A percentile compares a stretch with the other conserved stretches of the same genome.
phyloP scores from a whole-genome alignment of 2,113 vertebrate genomes.

The Saccopteryx bilineata region DNA sequence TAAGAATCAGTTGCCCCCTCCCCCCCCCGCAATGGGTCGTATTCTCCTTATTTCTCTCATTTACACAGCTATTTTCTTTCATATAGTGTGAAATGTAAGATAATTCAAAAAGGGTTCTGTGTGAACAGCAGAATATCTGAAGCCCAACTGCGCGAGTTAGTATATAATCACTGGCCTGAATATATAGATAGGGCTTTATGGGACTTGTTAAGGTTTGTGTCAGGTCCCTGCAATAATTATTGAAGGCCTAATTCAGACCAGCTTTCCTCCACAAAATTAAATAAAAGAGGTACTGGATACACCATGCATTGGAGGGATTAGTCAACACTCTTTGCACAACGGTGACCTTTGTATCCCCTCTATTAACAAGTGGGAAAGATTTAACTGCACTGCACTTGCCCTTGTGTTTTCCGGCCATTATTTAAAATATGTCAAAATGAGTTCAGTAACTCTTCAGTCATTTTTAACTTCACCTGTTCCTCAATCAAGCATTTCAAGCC shows the following conservation, averaged over 20 bases:
- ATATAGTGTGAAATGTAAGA: constrained; percentile 48
- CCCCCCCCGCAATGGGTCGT: background rate
- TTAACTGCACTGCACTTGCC: background rate
- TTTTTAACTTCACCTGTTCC: constrained; percentile 70
- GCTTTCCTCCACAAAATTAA: constrained; percentile 77
- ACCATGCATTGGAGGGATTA: constrained; percentile 57
- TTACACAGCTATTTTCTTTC: constrained; percentile 57
- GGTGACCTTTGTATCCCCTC: constrained; percentile 76
- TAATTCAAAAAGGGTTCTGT: constrained; percentile 52
- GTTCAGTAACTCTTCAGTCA: constrained; percentile 70
- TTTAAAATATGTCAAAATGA: constrained; percentile 77
- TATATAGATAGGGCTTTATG: constrained; percentile 72
- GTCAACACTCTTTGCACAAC: constrained; percentile 64
- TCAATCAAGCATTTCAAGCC: constrained; percentile 65
- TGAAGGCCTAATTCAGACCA: constrained; percentile 73
- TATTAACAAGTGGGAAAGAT: constrained; percentile 74
- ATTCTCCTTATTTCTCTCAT: constrained; percentile 70
- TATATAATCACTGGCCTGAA: constrained; percentile 78
- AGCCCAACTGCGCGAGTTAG: constrained; percentile 35
- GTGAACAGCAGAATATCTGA: constrained; percentile 50
- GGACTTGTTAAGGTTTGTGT: constrained; percentile 77
- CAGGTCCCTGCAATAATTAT: constrained; percentile 74
- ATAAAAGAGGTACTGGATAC: constrained; percentile 63
- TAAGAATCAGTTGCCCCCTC: constrained; percentile 5
- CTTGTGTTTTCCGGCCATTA: constrained; percentile 71